A percentile compares a stretch with the other conserved stretches of the same genome.
Conservation (phyloP, 2,797 vertebrate genomes). For the Myiothlypis coronata region DNA sequence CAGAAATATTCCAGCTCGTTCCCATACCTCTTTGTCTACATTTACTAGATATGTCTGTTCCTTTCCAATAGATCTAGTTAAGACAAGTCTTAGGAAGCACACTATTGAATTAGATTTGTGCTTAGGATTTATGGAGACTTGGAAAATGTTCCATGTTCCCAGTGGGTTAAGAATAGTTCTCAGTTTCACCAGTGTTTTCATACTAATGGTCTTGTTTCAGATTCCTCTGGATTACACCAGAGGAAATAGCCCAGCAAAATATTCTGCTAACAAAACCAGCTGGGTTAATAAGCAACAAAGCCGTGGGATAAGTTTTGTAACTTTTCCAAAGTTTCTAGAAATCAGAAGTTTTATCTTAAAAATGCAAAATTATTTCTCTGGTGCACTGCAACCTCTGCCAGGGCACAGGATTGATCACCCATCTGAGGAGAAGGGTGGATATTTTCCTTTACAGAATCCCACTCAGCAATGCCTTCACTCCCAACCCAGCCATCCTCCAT, state of each 20-base stretch:
- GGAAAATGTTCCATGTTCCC: neutral
- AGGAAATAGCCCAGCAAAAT: neutral
- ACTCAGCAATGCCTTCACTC: fast-evolving
- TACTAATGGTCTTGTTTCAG: neutral
- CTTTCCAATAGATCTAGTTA: neutral
- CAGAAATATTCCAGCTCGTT: neutral
- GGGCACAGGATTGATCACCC: neutral
- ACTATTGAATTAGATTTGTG: neutral
- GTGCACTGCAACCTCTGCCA: neutral
- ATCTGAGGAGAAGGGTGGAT: neutral
- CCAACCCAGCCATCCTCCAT: neutral
- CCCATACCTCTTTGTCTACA: neutral
- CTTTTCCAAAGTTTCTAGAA: neutral
- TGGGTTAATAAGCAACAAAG: neutral
- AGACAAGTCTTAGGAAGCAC: neutral
- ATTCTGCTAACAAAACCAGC: neutral
- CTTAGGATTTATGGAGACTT: neutral
- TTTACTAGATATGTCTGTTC: neutral
- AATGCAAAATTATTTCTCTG: neutral
- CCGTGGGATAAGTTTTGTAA: neutral
- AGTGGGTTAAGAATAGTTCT: neutral
- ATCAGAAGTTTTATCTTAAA: neutral
- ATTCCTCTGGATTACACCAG: neutral
- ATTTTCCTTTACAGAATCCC: neutral
- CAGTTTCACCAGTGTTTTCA: neutral